These are phyloP conservation scores for Theropithecus gelada DNA, from an alignment of 2,113 vertebrate genomes.

Conservation along the genomic window DNA sequence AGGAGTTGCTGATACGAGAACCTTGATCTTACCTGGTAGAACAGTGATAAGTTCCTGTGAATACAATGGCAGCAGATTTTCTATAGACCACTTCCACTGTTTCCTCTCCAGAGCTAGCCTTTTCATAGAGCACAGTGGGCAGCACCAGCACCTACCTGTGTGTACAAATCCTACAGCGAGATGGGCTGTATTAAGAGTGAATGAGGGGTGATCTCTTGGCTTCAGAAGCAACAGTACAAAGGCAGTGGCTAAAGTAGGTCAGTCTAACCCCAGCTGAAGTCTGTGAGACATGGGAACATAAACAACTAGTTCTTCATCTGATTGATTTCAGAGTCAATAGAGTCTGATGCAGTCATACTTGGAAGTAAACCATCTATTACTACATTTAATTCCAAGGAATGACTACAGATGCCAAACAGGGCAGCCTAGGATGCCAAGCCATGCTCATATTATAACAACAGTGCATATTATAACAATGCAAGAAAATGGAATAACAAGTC, in stretches of 20 bases:
- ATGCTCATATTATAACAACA: neutral
- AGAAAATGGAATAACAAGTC: neutral
- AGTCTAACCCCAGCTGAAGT: neutral
- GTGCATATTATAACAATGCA: neutral
- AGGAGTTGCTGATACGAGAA: neutral
- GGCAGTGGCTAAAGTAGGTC: neutral
- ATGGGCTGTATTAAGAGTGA: rapidly evolving
- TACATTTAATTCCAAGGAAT: neutral
- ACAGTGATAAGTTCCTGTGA: neutral
- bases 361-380: neutral
- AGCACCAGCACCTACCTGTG: neutral
- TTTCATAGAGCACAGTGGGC: neutral
- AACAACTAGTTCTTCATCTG: neutral
- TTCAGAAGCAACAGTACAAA: neutral
- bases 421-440: neutral
- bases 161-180: neutral
- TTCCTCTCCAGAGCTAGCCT: neutral
- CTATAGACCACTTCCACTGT: neutral
- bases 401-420: neutral
- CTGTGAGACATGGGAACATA: too few species aligned
- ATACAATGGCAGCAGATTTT: neutral
- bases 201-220: neutral
- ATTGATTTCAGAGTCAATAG: neutral
- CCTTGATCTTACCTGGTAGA: neutral
- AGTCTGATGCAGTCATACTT: neutral